phyloP scores from a whole-genome alignment of 2,113 vertebrate genomes.

The Egretta garzetta region DNA sequence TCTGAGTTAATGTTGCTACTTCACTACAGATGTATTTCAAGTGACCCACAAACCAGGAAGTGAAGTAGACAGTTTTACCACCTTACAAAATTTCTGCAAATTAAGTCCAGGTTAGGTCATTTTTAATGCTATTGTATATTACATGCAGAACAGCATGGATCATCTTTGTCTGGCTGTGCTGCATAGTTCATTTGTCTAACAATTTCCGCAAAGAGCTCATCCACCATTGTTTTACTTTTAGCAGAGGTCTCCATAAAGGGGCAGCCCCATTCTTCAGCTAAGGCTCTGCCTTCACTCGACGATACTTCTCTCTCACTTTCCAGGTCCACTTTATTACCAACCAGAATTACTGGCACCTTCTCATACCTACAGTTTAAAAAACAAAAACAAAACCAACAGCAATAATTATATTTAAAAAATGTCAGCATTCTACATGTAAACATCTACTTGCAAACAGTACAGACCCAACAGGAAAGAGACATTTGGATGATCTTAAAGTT shows the following conservation, averaged over 20 bases:
- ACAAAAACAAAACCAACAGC: background rate
- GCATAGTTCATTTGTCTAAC: constrained; percentile 99
- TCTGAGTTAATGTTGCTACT: constrained; percentile 57
- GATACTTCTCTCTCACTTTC: constrained; percentile 97
- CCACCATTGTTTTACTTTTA: constrained; percentile 99
- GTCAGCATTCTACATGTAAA: background rate
- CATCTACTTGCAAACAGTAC: background rate
- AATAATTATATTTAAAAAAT: background rate
- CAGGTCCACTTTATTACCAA: constrained; percentile 99
- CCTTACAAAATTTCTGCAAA: constrained; percentile 41
- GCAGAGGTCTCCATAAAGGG: constrained; percentile 99
- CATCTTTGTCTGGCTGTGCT: constrained; percentile 97
- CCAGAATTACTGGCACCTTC: constrained; percentile 98
- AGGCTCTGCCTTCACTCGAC: constrained; percentile 89
- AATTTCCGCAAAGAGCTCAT: constrained; percentile 98
- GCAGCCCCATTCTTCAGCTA: constrained; percentile 98
- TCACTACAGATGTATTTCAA: constrained; percentile 60
- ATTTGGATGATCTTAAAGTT: background rate
- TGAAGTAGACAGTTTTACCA: constrained; percentile 46
- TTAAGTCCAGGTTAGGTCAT: constrained; percentile 44
- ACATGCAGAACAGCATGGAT: constrained; percentile 97
- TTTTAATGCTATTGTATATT: constrained; percentile 93
- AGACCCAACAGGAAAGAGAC: background rate
- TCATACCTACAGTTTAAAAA: constrained; percentile 85
- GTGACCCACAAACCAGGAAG: constrained; percentile 54